These are phyloP conservation scores for Ophion ellenae DNA, from an alignment of 2,888 invertebrate genomes.

Conservation along the genomic window DNA sequence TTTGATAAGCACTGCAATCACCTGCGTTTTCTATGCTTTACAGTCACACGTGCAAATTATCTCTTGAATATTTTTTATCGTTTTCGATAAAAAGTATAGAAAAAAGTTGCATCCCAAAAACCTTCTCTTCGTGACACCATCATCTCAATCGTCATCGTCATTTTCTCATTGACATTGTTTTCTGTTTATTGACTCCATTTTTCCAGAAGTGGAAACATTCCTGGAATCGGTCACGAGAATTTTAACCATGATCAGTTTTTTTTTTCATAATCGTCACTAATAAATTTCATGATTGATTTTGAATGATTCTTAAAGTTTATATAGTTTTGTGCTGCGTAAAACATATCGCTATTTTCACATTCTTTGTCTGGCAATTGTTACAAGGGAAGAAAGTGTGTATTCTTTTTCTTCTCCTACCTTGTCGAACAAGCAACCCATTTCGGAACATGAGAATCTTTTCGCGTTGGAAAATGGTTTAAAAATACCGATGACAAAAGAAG, in stretches of 20 bases:
- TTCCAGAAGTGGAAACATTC: too few relatives aligned
- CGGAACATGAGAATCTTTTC: neutral
- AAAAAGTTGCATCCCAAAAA: too few relatives aligned
- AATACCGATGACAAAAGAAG: conserved; percentile 7
- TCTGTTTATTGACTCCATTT: neutral
- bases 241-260: neutral
- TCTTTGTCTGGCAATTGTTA: conserved; percentile 18
- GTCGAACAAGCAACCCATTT: neutral
- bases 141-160: neutral
- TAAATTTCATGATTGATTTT: neutral
- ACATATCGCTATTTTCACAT: neutral
- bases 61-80: too few relatives aligned
- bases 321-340: neutral
- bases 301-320: neutral
- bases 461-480: neutral
- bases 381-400: conserved; percentile 26
- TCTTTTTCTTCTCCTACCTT: neutral
- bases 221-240: too few relatives aligned
- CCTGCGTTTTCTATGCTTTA: too few relatives aligned
- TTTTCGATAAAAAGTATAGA: too few relatives aligned
- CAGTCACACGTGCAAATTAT: too few relatives aligned
- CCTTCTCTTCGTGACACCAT: neutral
- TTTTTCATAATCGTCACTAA: neutral
- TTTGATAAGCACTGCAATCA: too few relatives aligned
- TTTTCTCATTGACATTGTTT: neutral